These are phyloP conservation scores for Acleris literana DNA, from an alignment of 2,888 invertebrate species.

Conservation along the genomic window DNA sequence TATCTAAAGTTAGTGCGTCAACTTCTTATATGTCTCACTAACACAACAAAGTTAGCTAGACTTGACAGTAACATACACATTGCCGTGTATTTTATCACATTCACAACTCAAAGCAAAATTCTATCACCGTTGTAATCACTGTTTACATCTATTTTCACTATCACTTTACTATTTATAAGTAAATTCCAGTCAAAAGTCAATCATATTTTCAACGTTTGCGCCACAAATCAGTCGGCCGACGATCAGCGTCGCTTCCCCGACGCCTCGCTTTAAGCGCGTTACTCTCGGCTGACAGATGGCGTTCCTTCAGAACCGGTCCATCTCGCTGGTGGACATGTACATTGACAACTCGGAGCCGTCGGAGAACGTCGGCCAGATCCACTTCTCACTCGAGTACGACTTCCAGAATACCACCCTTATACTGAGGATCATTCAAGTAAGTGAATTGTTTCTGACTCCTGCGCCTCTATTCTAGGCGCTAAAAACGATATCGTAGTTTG, in stretches of 20 bases:
- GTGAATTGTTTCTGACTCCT: slow-evolving; percentile 40
- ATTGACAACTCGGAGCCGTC: slow-evolving; percentile 96
- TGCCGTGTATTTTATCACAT: background rate
- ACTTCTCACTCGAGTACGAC: slow-evolving; percentile 96
- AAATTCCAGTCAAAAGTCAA: background rate
- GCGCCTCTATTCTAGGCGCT: too few species aligned
- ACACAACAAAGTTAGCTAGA: background rate
- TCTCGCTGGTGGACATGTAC: slow-evolving; percentile 97
- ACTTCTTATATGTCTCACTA: too few species aligned
- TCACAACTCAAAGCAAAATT: background rate
- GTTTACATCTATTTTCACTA: too few species aligned
- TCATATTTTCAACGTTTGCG: background rate
- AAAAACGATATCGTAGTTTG: too few species aligned
- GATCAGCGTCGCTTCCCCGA: background rate
- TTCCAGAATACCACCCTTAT: slow-evolving; percentile 96
- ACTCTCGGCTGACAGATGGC: slow-evolving; percentile 80
- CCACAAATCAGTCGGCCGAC: background rate
- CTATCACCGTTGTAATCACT: too few species aligned
- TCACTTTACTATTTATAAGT: too few species aligned
- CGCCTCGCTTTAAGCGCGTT: slow-evolving; percentile 10
- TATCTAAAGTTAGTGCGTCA: too few species aligned
- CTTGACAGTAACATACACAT: background rate
- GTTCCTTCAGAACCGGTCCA: slow-evolving; percentile 94
- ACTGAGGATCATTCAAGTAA: slow-evolving; percentile 94
- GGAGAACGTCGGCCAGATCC: slow-evolving; percentile 97